Base-by-base conservation (phyloP, 2,113 vertebrate species). In the Melanotaenia duboulayi region DNA sequence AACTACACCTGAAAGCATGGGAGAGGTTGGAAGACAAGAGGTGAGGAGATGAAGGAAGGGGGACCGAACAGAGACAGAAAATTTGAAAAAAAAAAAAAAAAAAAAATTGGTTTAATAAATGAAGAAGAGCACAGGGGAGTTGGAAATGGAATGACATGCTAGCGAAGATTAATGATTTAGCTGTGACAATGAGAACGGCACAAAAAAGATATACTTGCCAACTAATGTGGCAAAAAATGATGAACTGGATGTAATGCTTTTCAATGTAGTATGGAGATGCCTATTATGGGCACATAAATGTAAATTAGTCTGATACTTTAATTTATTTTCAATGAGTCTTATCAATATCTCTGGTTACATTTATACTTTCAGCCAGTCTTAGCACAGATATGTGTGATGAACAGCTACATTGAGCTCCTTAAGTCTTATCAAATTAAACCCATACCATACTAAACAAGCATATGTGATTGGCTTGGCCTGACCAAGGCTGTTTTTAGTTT, bases 1-100 rank as follows among this genome's bases (percentile, higher is more conserved):
- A 89, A 87, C 89, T 78, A 68, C 76, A 83, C 85, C 80, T 78
- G 71, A 64, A 72, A 79, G 78, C 61, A 55, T 54, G 64, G 73
- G 52, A 56, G 32, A 71, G 39, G 11, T 40, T 50, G 54, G 58
- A 66, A 59, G 60, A 67, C 73, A 64, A 70, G 50, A 54, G 56
- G 59, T 20, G 40, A 71, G 20, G 32, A 61, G 28, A 50, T 9
- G 7, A 50, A 32, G 25, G 37, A 24, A 57, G 39, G 35, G 65
- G 25, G 58, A 62, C 70, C 55, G 71, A 65, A 59, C 39, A 17
- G 35, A 78, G 13, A 13, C 66, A 28, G 37, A 60, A 40, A 49
- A 17, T 24, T 3, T 57, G 40, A 13, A n/a, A 28, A 73, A 76
- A 35, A 58, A 24, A 76, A 35, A 58, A 24, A 25, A n/a, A 28